A percentile compares a stretch with the other conserved stretches of the same genome.
Evolutionary conservation across 2,888 invertebrate genomes (phyloP).

Genomic region (Apodemia hepburni): DNA sequence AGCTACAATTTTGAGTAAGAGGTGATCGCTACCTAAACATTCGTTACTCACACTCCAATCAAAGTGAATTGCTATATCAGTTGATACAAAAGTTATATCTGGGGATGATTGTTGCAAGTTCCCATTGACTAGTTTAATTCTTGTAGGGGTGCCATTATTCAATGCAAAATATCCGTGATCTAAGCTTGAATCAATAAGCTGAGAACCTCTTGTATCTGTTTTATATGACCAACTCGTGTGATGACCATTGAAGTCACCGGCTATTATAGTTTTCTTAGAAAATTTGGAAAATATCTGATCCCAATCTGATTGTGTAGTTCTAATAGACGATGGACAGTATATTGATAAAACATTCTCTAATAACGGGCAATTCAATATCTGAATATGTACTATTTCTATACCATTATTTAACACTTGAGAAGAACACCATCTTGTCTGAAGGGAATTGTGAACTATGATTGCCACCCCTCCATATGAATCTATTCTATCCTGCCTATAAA

Average conservation of each 20-base stretch:
- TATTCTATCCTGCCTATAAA: not conserved
- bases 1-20: not conserved
- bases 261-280: constrained; percentile 8
- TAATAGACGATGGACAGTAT: constrained; percentile 5
- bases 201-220: not conserved
- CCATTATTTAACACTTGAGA: not conserved
- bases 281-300: not conserved
- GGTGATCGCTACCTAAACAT: not conserved
- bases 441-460: not conserved
- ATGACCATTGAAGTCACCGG: constrained; percentile 22
- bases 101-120: constrained; percentile 3
- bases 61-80: not conserved
- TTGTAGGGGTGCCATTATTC: constrained; percentile 6
- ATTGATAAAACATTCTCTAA: constrained; percentile 17
- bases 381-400: not conserved
- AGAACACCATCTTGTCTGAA: not conserved
- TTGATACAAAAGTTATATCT: not conserved
- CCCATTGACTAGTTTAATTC: not conserved
- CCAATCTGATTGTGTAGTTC: not conserved
- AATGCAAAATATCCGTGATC: constrained; percentile 14
- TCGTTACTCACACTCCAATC: not conserved
- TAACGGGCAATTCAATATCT: not conserved
- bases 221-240: constrained; percentile 18
- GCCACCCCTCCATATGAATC: not conserved
- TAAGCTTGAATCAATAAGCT: constrained; percentile 2